phyloP scores from a whole-genome alignment of 2,888 invertebrate species.

The Drosophila percnosoma region DNA sequence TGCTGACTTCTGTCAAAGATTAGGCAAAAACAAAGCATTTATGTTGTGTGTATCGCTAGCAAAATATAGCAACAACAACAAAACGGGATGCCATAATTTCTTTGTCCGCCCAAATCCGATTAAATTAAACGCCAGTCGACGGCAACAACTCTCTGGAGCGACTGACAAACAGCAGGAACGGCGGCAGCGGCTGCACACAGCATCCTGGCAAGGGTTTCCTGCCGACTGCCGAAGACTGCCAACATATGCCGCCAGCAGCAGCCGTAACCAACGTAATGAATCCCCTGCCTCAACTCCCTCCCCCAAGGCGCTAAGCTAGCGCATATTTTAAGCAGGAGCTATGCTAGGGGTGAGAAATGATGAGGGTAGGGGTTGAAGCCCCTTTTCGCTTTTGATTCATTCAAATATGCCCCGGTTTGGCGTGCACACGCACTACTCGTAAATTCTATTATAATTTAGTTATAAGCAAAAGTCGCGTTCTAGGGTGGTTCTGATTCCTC shows the following conservation, averaged over 20 bases:
- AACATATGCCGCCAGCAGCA: conserved; percentile 74
- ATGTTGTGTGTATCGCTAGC: conserved; percentile 49
- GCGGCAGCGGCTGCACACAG: conserved; percentile 70
- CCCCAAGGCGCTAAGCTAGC: conserved; percentile 20
- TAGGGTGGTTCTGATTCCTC: conserved; percentile 43
- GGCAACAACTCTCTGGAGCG: conserved; percentile 18
- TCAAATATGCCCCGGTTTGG: conserved; percentile 55
- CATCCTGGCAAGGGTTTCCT: conserved; percentile 77
- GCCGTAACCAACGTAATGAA: conserved; percentile 66
- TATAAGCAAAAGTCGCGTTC: conserved; percentile 55
- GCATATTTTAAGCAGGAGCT: conserved; percentile 46
- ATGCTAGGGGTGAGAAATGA: conserved; percentile 5
- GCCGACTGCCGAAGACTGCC: conserved; percentile 59
- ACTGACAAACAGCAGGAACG: conserved; percentile 13
- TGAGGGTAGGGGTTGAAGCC: conserved; percentile 56
- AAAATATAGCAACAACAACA: conserved; percentile 48
- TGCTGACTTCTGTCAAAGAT: conserved; percentile 78
- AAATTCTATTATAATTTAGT: conserved; percentile 82
- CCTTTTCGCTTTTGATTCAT: conserved; percentile 53
- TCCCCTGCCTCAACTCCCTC: conserved; percentile 17
- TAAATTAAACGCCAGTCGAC: conserved; percentile 73
- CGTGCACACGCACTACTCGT: conserved; percentile 53
- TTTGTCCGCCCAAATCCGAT: conserved; percentile 76
- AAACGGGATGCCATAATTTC: conserved; percentile 66
- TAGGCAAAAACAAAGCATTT: conserved; percentile 75